These are phyloP conservation scores for Cristatella mucedo DNA, from an alignment of 2,888 invertebrate species.

Conservation along the genomic window DNA sequence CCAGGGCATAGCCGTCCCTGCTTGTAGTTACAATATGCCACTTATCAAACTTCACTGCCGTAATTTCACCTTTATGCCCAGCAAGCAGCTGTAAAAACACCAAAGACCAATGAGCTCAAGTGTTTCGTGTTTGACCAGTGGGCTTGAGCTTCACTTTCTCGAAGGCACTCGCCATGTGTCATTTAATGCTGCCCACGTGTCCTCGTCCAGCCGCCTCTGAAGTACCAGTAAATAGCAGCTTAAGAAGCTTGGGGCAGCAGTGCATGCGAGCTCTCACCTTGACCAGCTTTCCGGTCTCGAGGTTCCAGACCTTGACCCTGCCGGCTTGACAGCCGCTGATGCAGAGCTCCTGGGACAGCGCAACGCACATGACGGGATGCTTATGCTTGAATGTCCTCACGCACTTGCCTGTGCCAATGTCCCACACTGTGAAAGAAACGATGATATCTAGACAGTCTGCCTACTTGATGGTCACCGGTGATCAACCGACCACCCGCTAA, in stretches of 20 bases:
- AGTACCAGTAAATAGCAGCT: not conserved
- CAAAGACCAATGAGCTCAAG: not conserved
- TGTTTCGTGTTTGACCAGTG: not conserved
- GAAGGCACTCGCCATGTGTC: too few species aligned
- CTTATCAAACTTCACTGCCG: slow-evolving; percentile 32
- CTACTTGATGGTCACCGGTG: too few species aligned
- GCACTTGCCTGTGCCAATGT: slow-evolving; percentile 31
- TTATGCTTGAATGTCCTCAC: slow-evolving; percentile 29
- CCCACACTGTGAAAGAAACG: slow-evolving; percentile 29
- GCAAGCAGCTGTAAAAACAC: slow-evolving; percentile 20
- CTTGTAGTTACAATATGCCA: slow-evolving; percentile 36
- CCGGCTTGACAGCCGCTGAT: slow-evolving; percentile 34
- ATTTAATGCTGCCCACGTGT: too few species aligned
- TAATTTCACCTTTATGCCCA: slow-evolving; percentile 31
- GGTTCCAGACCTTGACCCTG: slow-evolving; percentile 35
- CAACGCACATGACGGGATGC: slow-evolving; percentile 27
- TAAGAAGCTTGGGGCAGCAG: not conserved
- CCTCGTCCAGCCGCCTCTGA: too few species aligned
- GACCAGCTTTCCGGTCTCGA: slow-evolving; percentile 26
- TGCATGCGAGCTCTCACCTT: slow-evolving; percentile 27
- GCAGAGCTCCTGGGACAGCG: slow-evolving; percentile 24
- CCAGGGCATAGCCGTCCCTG: slow-evolving; percentile 33
- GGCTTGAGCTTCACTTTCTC: too few species aligned
- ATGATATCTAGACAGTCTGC: too few species aligned
- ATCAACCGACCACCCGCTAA: too few species aligned